These are phyloP conservation scores for Coilia nasus DNA, from an alignment of 2,797 vertebrate species.

Conservation along the genomic window DNA sequence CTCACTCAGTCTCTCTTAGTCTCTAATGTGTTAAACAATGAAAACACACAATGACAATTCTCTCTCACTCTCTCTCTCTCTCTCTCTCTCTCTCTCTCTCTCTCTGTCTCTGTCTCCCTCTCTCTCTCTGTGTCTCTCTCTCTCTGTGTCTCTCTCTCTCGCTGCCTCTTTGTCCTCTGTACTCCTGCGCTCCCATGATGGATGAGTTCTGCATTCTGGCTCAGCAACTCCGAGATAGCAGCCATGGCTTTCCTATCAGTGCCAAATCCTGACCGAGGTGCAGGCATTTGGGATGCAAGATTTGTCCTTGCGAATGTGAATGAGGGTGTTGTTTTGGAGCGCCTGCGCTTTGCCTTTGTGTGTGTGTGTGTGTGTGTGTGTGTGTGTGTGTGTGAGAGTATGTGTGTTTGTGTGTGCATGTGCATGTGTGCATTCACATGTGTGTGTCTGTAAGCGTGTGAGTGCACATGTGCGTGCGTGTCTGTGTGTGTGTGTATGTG, in stretches of 20 bases:
- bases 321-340: neutral
- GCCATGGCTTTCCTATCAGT: neutral
- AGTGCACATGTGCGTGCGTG: neutral
- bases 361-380: neutral
- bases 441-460: neutral
- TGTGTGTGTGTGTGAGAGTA: no score
- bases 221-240: neutral
- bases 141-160: neutral
- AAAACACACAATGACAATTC: neutral
- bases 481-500: neutral
- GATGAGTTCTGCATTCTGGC: constrained; percentile 8
- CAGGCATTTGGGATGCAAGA: neutral
- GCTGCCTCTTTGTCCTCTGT: neutral
- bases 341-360: no score
- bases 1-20: neutral
- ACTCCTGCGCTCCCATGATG: neutral
- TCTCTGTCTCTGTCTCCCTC: neutral
- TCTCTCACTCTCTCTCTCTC: no score
- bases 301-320: constrained; percentile 9
- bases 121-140: neutral
- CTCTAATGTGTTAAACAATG: no score
- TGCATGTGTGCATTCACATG: no score
- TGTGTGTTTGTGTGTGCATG: no score
- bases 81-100: no score
- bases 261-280: constrained; percentile 4